Evolutionary conservation across 2,797 vertebrate genomes (phyloP).

Genomic region (Microcaecilia unicolor): DNA sequence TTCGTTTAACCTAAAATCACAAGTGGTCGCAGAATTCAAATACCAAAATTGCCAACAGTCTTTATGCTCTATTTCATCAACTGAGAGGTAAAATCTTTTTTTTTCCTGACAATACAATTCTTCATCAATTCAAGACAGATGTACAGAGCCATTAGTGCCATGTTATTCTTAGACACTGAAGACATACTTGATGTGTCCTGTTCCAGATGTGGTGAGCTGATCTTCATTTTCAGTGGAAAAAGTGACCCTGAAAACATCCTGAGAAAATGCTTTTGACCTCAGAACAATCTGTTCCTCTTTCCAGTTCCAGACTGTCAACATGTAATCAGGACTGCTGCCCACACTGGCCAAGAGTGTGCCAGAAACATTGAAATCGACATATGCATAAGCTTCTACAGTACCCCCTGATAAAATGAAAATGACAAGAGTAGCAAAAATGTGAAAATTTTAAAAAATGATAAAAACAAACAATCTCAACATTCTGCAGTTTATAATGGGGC

Average conservation of each 20-base stretch:
- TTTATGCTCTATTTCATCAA: no score
- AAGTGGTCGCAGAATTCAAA: no score
- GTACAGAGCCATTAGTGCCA: no score
- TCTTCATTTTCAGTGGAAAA: slow-evolving; percentile 78
- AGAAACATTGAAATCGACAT: slow-evolving; percentile 66
- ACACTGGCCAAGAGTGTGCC: slow-evolving; percentile 78
- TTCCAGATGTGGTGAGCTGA: slow-evolving; percentile 76
- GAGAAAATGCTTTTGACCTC: slow-evolving; percentile 77
- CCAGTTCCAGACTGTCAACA: slow-evolving; percentile 88
- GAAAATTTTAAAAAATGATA: background rate
- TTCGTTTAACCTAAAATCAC: no score
- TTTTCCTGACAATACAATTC: no score
- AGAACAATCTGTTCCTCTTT: slow-evolving; percentile 70
- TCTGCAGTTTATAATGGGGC: no score
- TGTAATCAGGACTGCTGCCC: slow-evolving; percentile 74
- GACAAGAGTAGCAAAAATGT: background rate
- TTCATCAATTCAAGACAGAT: no score
- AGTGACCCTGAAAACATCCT: slow-evolving; percentile 77
- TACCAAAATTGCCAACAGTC: no score
- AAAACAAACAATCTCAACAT: background rate
- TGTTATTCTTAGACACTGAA: no score
- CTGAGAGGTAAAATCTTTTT: no score
- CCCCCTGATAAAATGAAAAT: slow-evolving; percentile 59
- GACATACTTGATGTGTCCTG: slow-evolving; percentile 82
- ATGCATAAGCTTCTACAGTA: slow-evolving; percentile 64